These are phyloP conservation scores for Ceratitis capitata DNA, from an alignment of 1,140 invertebrate genomes.

Conservation along the genomic window DNA sequence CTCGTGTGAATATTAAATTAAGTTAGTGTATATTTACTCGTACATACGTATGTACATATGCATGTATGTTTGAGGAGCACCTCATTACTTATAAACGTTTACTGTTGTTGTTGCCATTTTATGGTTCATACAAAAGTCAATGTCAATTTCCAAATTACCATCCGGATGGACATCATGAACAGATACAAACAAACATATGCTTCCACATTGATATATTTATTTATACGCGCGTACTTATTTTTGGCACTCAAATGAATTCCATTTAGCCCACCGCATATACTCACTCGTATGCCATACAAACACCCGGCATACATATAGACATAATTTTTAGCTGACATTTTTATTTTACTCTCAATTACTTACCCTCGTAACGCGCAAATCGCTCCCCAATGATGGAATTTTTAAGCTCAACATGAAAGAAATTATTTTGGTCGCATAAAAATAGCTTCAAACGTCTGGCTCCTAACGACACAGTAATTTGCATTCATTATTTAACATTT, in stretches of 20 bases:
- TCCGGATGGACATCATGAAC: neutral
- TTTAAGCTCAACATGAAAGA: neutral
- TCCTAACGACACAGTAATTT: neutral
- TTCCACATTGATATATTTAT: neutral
- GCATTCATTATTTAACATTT: neutral
- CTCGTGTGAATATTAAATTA: too few relatives aligned
- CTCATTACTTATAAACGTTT: neutral
- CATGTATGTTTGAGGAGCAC: neutral
- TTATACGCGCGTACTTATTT: neutral
- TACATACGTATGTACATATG: neutral
- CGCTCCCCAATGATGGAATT: neutral
- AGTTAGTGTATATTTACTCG: neutral
- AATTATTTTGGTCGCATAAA: neutral
- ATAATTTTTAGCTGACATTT: neutral
- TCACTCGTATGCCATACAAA: neutral
- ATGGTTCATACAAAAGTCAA: neutral
- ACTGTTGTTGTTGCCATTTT: neutral
- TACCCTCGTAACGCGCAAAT: too few relatives aligned
- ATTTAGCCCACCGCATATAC: neutral
- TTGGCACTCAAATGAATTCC: neutral
- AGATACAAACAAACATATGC: neutral
- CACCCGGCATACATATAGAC: neutral
- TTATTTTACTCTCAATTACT: neutral
- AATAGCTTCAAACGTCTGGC: neutral
- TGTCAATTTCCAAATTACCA: neutral